Evolutionary conservation across 2,888 invertebrate genomes (phyloP).

Genomic region (Nemotelus nigrinus): DNA sequence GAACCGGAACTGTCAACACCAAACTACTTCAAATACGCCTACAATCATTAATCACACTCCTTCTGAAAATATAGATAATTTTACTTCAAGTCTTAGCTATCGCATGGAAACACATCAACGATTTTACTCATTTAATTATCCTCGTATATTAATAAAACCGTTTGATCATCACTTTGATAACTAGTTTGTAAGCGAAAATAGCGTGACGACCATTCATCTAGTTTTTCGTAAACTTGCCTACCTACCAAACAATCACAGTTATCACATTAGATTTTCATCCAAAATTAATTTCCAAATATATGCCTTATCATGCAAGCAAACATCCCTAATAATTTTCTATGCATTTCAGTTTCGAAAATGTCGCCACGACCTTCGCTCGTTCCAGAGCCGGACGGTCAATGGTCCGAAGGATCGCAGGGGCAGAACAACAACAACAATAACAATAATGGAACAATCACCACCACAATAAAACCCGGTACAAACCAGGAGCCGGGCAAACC

Average conservation of each 20-base stretch:
- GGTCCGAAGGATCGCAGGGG: conserved; percentile 60
- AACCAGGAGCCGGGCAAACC: conserved; percentile 65
- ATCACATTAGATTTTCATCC: conserved; percentile 18
- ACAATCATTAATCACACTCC: too few relatives aligned
- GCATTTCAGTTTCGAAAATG: conserved; percentile 74
- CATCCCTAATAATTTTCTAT: background rate
- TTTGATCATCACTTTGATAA: too few relatives aligned
- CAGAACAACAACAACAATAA: conserved; percentile 64
- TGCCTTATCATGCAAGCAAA: background rate
- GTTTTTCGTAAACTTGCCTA: background rate
- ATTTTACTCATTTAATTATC: too few relatives aligned
- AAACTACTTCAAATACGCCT: too few relatives aligned
- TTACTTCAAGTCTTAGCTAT: too few relatives aligned
- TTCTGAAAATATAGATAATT: too few relatives aligned
- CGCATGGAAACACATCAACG: too few relatives aligned
- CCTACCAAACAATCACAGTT: background rate
- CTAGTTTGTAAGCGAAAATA: background rate
- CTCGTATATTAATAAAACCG: too few relatives aligned
- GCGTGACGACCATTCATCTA: conserved; percentile 2
- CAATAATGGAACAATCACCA: conserved; percentile 64
- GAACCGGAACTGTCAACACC: too few relatives aligned
- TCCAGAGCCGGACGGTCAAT: conserved; percentile 64
- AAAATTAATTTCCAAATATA: conserved; percentile 21
- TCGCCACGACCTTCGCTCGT: conserved; percentile 72
- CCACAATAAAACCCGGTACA: conserved; percentile 67